Conservation (phyloP, 1,140 invertebrate genomes). For the Megalopta genalis region DNA sequence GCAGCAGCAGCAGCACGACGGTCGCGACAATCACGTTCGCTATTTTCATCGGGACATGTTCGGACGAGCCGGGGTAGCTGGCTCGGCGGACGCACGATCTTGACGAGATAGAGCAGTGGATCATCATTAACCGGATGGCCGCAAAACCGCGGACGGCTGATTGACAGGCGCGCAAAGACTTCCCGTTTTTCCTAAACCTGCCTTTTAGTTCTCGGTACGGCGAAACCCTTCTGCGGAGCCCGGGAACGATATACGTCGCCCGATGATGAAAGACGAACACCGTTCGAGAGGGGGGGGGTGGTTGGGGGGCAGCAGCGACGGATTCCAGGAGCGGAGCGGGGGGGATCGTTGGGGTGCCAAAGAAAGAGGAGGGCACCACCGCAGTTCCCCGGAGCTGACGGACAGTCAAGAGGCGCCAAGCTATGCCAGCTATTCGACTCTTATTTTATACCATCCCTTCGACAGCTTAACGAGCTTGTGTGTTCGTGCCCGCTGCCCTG, state of each 20-base stretch:
- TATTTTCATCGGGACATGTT: slow-evolving; percentile 56
- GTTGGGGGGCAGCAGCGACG: slow-evolving; percentile 6
- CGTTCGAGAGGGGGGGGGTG: slow-evolving; percentile 12
- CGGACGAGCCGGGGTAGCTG: slow-evolving; percentile 14
- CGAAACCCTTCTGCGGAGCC: slow-evolving; percentile 61
- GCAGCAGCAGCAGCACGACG: too few relatives aligned
- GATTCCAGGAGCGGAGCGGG: neutral
- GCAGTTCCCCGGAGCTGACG: slow-evolving; percentile 64
- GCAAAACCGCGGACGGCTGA: slow-evolving; percentile 73
- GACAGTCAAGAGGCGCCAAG: slow-evolving; percentile 71
- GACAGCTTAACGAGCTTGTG: slow-evolving; percentile 32
- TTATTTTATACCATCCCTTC: slow-evolving; percentile 66
- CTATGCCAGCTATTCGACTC: slow-evolving; percentile 71
- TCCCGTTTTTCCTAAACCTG: slow-evolving; percentile 72
- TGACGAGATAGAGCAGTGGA: slow-evolving; percentile 71
- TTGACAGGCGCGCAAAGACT: slow-evolving; percentile 75
- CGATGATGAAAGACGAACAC: slow-evolving; percentile 37
- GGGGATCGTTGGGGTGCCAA: slow-evolving; percentile 24
- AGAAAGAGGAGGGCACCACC: slow-evolving; percentile 54
- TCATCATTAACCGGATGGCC: slow-evolving; percentile 74
- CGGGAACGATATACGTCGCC: slow-evolving; percentile 51
- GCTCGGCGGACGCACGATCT: slow-evolving; percentile 45
- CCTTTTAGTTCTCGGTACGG: slow-evolving; percentile 70
- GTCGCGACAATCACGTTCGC: slow-evolving; percentile 45
- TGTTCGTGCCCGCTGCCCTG: slow-evolving; percentile 26